phyloP scores from a whole-genome alignment of 2,113 vertebrate genomes.

The Corydoras sp. region DNA sequence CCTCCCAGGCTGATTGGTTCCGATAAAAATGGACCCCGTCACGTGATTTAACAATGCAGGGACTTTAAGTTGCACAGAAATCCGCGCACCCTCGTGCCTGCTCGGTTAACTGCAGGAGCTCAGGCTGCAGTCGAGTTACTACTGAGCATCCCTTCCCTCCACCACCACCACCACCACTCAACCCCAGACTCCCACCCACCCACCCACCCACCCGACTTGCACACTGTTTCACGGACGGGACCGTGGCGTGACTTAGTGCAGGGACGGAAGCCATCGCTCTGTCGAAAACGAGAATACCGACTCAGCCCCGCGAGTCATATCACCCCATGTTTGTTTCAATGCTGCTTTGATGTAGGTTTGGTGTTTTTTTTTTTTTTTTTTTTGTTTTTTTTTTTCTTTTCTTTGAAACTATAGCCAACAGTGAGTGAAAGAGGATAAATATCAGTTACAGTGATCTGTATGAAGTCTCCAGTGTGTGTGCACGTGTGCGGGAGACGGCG shows the following conservation, averaged over 20 bases:
- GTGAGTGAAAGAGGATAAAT: conserved; percentile 52
- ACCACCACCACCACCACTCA: conserved; percentile 45
- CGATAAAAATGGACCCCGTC: conserved; percentile 53
- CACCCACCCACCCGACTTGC: too few species aligned
- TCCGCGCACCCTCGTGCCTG: conserved; percentile 61
- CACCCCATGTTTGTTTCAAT: conserved; percentile 73
- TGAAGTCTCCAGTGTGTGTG: conserved; percentile 49
- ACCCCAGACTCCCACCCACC: conserved; percentile 33
- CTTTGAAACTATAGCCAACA: conserved; percentile 64
- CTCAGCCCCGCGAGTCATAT: conserved; percentile 67
- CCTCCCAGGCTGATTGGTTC: conserved; percentile 45
- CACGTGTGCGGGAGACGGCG: conserved; percentile 28
- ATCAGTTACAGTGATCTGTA: conserved; percentile 60
- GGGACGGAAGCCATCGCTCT: conserved; percentile 50
- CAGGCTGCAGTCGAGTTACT: conserved; percentile 67
- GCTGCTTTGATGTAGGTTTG: conserved; percentile 74
- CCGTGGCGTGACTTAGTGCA: conserved; percentile 62
- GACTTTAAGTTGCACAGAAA: conserved; percentile 75
- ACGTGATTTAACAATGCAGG: conserved; percentile 71
- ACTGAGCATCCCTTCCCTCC: conserved; percentile 60
- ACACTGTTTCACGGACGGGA: conserved; percentile 60
- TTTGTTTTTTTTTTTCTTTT: conserved; percentile 11
- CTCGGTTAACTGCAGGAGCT: conserved; percentile 66
- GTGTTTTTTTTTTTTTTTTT: conserved; percentile 28
- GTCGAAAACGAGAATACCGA: conserved; percentile 49